A percentile compares a stretch with the other conserved stretches of the same genome.
These are phyloP conservation scores for Trachelus iudaicus DNA, from an alignment of 2,888 invertebrate genomes.

Conservation along the genomic window DNA sequence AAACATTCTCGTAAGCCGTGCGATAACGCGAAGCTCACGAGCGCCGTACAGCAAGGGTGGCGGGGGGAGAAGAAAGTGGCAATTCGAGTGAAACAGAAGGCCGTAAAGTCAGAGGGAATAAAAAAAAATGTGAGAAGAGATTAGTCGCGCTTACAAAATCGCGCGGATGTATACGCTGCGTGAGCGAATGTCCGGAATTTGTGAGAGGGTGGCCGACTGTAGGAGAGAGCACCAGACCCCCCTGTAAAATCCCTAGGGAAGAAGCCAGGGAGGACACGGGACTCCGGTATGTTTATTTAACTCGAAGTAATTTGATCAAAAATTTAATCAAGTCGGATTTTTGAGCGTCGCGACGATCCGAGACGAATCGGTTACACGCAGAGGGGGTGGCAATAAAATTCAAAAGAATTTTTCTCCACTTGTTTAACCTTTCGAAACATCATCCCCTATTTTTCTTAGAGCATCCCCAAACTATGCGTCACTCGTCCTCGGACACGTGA, in stretches of 20 bases:
- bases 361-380: conserved; percentile 56
- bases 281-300: conserved; percentile 60
- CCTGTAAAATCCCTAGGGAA: not conserved
- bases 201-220: conserved; percentile 18
- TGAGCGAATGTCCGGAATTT: conserved; percentile 48
- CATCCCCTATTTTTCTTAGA: conserved; percentile 12
- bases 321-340: conserved; percentile 66
- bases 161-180: conserved; percentile 23
- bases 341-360: conserved; percentile 56
- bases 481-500: not conserved
- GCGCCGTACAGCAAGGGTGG: not conserved
- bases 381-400: conserved; percentile 54
- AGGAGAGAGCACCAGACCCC: conserved; percentile 2
- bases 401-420: conserved; percentile 44
- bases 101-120: not conserved
- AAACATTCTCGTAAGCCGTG: not conserved
- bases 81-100: not conserved
- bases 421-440: conserved; percentile 27
- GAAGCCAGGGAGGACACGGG: conserved; percentile 15
- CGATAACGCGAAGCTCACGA: not conserved
- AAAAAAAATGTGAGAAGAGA: conserved; percentile 15
- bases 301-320: conserved; percentile 65
- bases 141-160: conserved; percentile 25
- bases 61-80: not conserved
- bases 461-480: not conserved